Evolutionary conservation across 2,888 invertebrate species (phyloP).

Genomic region (Archips xylosteana): DNA sequence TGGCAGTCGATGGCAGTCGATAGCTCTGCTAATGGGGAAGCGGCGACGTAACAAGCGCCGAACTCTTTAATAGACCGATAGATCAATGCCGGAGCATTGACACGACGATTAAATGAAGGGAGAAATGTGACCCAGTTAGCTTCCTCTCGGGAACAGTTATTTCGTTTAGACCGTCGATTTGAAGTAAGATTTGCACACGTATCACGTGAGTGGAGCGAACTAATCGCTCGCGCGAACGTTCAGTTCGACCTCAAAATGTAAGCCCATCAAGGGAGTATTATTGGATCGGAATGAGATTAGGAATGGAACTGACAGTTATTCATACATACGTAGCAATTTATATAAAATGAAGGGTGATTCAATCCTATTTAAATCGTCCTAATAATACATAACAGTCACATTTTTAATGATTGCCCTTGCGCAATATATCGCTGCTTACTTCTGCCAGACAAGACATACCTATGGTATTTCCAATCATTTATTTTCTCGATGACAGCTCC

Average conservation of each 20-base stretch:
- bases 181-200: slow-evolving; percentile 16
- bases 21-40: slow-evolving; percentile 46
- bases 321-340: too few species aligned
- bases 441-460: neutral
- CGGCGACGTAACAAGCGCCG: slow-evolving; percentile 45
- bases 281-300: too few species aligned
- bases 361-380: too few species aligned
- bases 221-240: slow-evolving; percentile 1
- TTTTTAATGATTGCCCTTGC: neutral
- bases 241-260: neutral
- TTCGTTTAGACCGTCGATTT: slow-evolving; percentile 15
- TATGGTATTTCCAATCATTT: too few species aligned
- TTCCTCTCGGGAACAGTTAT: slow-evolving; percentile 21
- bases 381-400: too few species aligned
- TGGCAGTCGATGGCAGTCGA: slow-evolving; percentile 40
- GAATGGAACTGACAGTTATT: too few species aligned
- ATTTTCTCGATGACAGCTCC: too few species aligned
- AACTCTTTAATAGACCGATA: slow-evolving; percentile 49
- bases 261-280: neutral
- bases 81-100: slow-evolving; percentile 47
- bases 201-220: neutral
- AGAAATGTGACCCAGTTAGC: slow-evolving; percentile 38
- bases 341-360: too few species aligned
- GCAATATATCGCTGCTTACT: neutral
- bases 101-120: slow-evolving; percentile 41